Base-by-base conservation (phyloP, 1,140 invertebrate species). In the Dendroctonus ponderosae region DNA sequence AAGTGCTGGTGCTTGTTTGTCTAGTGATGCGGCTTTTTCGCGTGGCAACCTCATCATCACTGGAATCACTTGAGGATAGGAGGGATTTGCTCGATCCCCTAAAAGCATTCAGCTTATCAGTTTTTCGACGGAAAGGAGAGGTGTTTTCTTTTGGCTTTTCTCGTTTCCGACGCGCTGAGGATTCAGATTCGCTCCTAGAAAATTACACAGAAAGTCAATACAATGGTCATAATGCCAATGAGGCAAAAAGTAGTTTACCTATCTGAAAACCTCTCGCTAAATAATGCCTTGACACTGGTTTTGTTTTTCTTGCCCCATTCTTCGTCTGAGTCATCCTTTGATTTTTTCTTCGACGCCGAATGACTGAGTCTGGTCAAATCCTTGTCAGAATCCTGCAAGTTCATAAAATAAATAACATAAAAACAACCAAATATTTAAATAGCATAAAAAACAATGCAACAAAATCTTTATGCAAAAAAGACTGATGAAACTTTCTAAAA, bases 51-150 rank as follows among this genome's bases (percentile, higher is more conserved):
- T 74, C 73, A 60, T 79, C 80, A 48, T 80, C 80, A 49, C 80
- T 80, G n/a, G 80, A 80, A 68, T 80, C 68, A 70, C 53, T 76
- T 48, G 68, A 76, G 7, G 73, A 75, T 26, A 74, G 67, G 6
- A 71, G 53, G 12, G 70, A 70, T 41, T 64, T 70, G 52, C 72
- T n/a, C n/a, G n/a, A n/a, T n/a, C n/a, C n/a, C n/a, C n/a, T n/a
- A n/a, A n/a, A n/a, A n/a, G n/a, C n/a, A n/a, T n/a, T n/a, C n/a
- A n/a, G n/a, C n/a, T 63, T 69, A 7, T 68, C 37, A 58, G 54
- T 62, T 73, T 78, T 76, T 60, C 72, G 65, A 52, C 74, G 66
- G 38, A 63, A 71, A 6, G 71, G 72, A 49, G 71, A 70, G 11
- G 71, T 68, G 12, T 68, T 67, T 46, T 80, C 77, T 60, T 80